A percentile compares a stretch with the other conserved stretches of the same genome.
These are phyloP conservation scores for Standfussiana lucernea DNA, from an alignment of 2,888 invertebrate species.

Conservation along the genomic window DNA sequence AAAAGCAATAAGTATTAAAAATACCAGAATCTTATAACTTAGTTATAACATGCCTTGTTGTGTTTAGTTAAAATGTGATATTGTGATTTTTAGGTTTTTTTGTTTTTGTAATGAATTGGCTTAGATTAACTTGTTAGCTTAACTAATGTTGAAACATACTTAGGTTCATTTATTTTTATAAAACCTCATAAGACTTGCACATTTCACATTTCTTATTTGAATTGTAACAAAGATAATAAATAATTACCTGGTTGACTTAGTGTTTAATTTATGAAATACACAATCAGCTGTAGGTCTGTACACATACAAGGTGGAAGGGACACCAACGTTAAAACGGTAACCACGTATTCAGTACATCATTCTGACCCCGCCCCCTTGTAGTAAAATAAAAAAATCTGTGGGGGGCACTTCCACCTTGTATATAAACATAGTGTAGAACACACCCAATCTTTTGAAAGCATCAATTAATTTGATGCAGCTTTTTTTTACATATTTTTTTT, in stretches of 20 bases:
- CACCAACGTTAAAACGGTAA: too few species aligned
- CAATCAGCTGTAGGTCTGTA: not conserved
- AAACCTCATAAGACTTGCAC: slow-evolving; percentile 85
- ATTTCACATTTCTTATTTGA: slow-evolving; percentile 85
- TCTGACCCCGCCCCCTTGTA: too few species aligned
- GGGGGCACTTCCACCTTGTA: too few species aligned
- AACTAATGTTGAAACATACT: slow-evolving; percentile 80
- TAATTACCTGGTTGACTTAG: slow-evolving; percentile 81
- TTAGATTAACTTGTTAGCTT: slow-evolving; percentile 83
- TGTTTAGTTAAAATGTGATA: slow-evolving; percentile 89
- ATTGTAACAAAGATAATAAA: slow-evolving; percentile 86
- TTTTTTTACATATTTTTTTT: not conserved
- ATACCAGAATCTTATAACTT: slow-evolving; percentile 80
- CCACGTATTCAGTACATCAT: too few species aligned
- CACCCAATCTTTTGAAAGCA: not conserved
- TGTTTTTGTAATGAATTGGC: slow-evolving; percentile 80
- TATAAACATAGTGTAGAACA: not conserved
- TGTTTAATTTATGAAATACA: slow-evolving; percentile 41
- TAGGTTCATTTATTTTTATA: slow-evolving; percentile 89
- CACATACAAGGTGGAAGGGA: too few species aligned
- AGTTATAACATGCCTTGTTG: slow-evolving; percentile 81
- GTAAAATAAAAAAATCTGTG: too few species aligned
- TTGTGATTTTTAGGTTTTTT: slow-evolving; percentile 82
- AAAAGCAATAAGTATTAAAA: slow-evolving; percentile 85
- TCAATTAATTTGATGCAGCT: not conserved